Conservation (phyloP, 2,113 vertebrate genomes). For the Pygoscelis adeliae region DNA sequence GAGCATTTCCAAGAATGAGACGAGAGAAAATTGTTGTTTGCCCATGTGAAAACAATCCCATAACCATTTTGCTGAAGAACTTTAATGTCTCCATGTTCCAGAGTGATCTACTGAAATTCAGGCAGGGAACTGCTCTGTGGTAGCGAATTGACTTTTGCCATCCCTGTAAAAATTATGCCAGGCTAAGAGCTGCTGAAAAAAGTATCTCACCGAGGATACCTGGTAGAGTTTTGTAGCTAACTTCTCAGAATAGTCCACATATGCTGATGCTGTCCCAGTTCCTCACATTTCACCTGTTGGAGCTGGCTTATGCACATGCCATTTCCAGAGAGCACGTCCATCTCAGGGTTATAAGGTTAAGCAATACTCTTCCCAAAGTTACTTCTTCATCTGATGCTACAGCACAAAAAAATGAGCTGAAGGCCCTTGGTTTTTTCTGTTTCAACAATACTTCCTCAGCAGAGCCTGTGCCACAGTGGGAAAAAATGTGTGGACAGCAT, state of each 20-base stretch:
- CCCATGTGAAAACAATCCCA: conserved; percentile 17
- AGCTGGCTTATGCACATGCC: background rate
- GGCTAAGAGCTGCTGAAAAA: background rate
- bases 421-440: background rate
- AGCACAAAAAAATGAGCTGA: background rate
- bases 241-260: background rate
- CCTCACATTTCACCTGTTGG: background rate
- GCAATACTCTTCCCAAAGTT: background rate
- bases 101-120: background rate
- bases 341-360: background rate
- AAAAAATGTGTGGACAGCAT: background rate
- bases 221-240: background rate
- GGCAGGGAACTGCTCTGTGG: background rate
- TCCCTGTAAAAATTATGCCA: background rate
- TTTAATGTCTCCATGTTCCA: background rate
- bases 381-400: background rate
- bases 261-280: background rate
- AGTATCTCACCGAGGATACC: background rate
- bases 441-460: background rate
- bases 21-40: conserved; percentile 29
- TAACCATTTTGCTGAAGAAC: background rate
- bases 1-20: conserved; percentile 51
- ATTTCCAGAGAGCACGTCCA: background rate
- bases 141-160: background rate
- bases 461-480: background rate